Conservation (phyloP, 2,797 vertebrate genomes). For the Pseudochirops cupreus region DNA sequence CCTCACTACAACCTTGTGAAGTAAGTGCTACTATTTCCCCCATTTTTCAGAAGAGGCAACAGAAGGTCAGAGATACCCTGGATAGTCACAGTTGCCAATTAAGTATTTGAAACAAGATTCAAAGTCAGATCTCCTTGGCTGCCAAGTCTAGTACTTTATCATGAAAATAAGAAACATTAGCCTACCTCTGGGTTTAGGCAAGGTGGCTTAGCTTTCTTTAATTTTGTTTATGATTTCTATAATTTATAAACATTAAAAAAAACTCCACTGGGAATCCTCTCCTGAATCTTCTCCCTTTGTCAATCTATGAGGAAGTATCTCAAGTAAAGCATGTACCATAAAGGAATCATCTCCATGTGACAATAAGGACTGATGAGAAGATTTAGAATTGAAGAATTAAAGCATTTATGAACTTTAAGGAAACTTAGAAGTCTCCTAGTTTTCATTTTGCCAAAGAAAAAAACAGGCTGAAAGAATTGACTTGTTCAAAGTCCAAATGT, state of each 20-base stretch:
- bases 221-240: background rate
- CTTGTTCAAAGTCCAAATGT: background rate
- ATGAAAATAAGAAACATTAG: conserved; percentile 14
- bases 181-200: conserved; percentile 7
- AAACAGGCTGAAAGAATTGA: background rate
- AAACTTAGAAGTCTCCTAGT: background rate
- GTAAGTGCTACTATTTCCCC: background rate
- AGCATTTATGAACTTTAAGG: background rate
- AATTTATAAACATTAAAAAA: conserved; percentile 21
- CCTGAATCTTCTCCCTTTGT: conserved; percentile 12
- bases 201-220: background rate
- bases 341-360: background rate
- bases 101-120: background rate
- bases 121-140: background rate
- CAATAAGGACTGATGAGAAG: background rate
- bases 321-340: conserved; percentile 8
- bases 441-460: background rate
- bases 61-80: background rate
- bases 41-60: background rate
- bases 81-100: background rate
- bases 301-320: conserved; percentile 7
- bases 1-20: background rate
- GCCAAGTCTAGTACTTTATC: background rate
- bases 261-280: background rate
- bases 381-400: background rate